Evolutionary conservation across 2,113 vertebrate species (phyloP).

Genomic region (Choloepus hoffmanni): DNA sequence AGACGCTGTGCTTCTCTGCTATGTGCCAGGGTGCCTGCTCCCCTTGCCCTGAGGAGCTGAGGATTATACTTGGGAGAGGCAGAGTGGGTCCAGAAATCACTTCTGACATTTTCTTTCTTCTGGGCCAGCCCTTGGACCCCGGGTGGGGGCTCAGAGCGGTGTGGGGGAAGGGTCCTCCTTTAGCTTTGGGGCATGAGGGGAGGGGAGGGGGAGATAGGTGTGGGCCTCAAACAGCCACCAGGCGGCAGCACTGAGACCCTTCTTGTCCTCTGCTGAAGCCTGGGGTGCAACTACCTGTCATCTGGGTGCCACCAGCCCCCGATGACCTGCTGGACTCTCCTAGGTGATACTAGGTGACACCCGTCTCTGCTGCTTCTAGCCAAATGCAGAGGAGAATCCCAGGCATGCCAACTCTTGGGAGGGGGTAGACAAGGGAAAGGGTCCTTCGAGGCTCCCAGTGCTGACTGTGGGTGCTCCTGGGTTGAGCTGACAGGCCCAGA

Average conservation of each 20-base stretch:
- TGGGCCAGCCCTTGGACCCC: not conserved
- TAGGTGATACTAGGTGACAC: not conserved
- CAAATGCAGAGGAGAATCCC: not conserved
- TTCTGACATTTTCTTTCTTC: slow-evolving; percentile 1
- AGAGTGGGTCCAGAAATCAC: not conserved
- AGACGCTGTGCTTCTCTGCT: not conserved
- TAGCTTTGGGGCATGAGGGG: not conserved
- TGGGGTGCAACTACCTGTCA: not conserved
- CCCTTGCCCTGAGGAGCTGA: not conserved
- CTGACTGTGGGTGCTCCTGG: not conserved
- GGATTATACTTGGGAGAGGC: not conserved
- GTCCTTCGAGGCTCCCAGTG: too few species aligned
- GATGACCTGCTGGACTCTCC: not conserved
- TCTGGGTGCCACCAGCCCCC: not conserved
- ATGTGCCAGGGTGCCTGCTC: not conserved
- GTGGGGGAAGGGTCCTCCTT: not conserved
- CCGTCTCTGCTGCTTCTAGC: not conserved
- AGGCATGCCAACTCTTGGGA: not conserved
- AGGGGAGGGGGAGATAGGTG: not conserved
- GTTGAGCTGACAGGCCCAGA: not conserved
- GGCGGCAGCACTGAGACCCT: slow-evolving; percentile 50
- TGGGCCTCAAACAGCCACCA: not conserved
- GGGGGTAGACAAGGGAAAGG: not conserved
- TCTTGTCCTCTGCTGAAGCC: not conserved
- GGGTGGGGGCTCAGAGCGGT: not conserved